Conservation (phyloP, 2,888 invertebrate genomes). For the Pristionchus maxplancki region DNA sequence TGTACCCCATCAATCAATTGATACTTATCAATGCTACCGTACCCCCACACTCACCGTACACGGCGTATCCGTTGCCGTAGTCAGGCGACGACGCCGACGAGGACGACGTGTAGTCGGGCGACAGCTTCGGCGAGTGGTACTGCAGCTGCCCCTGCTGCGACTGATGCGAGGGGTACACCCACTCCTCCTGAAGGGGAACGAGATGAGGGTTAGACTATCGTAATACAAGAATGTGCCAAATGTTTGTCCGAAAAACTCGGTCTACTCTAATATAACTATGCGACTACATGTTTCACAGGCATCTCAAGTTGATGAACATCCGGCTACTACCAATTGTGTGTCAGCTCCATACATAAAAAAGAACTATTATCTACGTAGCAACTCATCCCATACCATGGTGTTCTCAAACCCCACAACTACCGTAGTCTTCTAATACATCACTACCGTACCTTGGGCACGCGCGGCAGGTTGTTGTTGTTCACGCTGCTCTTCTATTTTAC, state of each 20-base stretch:
- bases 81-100: conserved; percentile 36
- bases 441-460: neutral
- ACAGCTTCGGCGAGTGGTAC: conserved; percentile 26
- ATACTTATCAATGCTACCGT: neutral
- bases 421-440: neutral
- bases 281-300: neutral
- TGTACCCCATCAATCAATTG: neutral
- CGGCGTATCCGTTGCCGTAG: conserved; percentile 34
- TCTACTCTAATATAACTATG: neutral
- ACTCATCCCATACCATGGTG: too few species aligned
- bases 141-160: neutral
- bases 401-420: neutral
- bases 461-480: conserved; percentile 39
- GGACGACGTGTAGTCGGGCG: conserved; percentile 42
- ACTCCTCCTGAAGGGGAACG: conserved; percentile 14
- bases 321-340: neutral
- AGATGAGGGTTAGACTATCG: too few species aligned
- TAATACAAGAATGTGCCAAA: too few species aligned
- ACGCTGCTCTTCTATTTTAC: neutral
- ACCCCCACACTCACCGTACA: neutral
- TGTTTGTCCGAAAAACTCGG: too few species aligned
- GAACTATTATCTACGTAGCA: too few species aligned
- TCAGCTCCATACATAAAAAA: too few species aligned
- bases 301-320: neutral
- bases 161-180: conserved; percentile 20